Percentiles rank a stretch among this genome's conserved stretches.
Conservation (phyloP, 2,113 vertebrate genomes). For the Illadopsis cleaveri region DNA sequence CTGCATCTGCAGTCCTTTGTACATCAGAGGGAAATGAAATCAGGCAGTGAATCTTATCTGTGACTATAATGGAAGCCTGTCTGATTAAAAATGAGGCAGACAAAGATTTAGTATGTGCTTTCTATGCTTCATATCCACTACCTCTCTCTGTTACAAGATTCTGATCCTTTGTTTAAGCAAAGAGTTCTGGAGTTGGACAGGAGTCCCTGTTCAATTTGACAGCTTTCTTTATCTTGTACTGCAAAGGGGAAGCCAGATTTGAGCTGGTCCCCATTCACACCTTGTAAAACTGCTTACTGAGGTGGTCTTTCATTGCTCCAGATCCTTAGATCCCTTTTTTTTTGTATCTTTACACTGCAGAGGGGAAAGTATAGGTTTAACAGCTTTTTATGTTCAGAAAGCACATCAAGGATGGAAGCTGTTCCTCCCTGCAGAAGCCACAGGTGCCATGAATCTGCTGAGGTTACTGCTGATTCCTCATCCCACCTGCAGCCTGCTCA, state of each 20-base stretch:
- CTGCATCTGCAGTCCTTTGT: background rate
- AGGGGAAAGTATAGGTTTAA: background rate
- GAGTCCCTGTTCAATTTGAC: background rate
- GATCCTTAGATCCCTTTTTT: background rate
- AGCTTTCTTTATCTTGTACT: background rate
- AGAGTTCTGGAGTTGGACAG: background rate
- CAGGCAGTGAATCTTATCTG: background rate
- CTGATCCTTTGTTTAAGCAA: background rate
- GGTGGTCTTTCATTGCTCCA: background rate
- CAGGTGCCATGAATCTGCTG: background rate
- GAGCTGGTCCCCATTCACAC: background rate
- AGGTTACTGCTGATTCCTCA: background rate
- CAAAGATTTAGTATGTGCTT: background rate
- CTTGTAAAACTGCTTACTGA: background rate
- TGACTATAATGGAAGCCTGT: background rate
- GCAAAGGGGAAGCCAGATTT: background rate
- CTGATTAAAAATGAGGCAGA: background rate
- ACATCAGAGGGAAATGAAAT: background rate
- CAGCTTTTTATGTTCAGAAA: background rate
- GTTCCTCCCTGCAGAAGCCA: background rate
- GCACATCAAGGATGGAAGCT: background rate
- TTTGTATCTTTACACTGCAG: background rate
- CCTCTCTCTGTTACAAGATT: background rate
- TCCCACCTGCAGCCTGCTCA: background rate
- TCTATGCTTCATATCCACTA: background rate